Evolutionary conservation across 2,888 invertebrate species (phyloP).

Genomic region (Catocala sponsa): DNA sequence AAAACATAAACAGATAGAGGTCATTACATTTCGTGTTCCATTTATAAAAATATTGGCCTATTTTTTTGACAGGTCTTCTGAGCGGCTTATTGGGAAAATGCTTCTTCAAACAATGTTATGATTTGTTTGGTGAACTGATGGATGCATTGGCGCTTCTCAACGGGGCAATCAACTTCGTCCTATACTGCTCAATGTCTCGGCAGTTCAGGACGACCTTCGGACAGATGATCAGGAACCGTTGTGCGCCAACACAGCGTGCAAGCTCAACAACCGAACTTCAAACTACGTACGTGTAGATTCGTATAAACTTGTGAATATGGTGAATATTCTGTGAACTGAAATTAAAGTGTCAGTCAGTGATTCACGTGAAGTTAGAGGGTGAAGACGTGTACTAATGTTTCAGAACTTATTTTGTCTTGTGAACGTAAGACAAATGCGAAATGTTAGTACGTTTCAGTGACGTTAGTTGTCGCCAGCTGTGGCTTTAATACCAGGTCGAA

Average conservation of each 20-base stretch:
- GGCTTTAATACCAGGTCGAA: background rate
- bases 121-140: conserved; percentile 94
- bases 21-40: conserved; percentile 2
- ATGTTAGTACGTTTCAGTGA: conserved; percentile 5
- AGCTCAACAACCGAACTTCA: conserved; percentile 89
- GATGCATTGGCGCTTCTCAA: conserved; percentile 96
- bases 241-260: conserved; percentile 82
- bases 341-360: conserved; percentile 4
- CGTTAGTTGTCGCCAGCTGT: background rate
- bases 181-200: conserved; percentile 97
- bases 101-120: conserved; percentile 94
- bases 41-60: conserved; percentile 1
- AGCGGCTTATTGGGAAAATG: conserved; percentile 90
- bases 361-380: background rate
- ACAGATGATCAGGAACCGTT: conserved; percentile 90
- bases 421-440: conserved; percentile 5
- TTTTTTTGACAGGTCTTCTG: conserved; percentile 81
- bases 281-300: conserved; percentile 89
- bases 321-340: conserved; percentile 3
- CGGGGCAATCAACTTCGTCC: conserved; percentile 97
- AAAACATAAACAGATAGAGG: conserved; percentile 2
- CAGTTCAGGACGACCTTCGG: conserved; percentile 95
- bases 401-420: background rate
- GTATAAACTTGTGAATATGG: conserved; percentile 3
- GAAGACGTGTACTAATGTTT: conserved; percentile 1